Base-by-base conservation (phyloP, 2,797 vertebrate species). In the Benthosema pterotum region DNA sequence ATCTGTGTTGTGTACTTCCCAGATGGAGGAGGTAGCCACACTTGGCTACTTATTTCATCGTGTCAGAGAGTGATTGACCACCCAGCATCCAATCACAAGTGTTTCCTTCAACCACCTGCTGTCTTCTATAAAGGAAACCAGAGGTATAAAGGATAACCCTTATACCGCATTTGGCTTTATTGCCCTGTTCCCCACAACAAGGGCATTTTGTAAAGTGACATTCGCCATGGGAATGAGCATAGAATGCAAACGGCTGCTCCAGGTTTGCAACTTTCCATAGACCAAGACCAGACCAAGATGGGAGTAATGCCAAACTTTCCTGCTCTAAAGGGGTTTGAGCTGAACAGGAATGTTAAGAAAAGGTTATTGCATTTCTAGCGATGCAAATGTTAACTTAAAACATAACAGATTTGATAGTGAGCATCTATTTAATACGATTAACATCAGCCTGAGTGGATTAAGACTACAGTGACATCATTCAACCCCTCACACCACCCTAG, bases 1-100 rank as follows among this genome's bases (percentile, higher is more conserved):
- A 6, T 5, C 47, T 65, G 12, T 9, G 3, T 42, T 68, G 1
- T 72, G 2, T 59, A n/a, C 74, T 74, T 49, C 75, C n/a, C 61
- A 94, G 93, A 90, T 94, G 92, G 93, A 92, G 93, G 63, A 81
- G 90, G 86, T 94, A 93, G 68, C 57, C 51, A 13, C 28, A n/a
- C 16, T 11, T 32, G 28, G n/a, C n/a, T n/a, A n/a, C n/a, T 9
- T 8, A 38, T 43, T 22, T 42, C 2, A 57, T 17, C 55, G 43
- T 55, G 16, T 12, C 16, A 18, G 42, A 67, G 52, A 67, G 52
- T 52, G 68, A 61, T 46, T 60, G 32, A 57, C 52, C 47, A 32
- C n/a, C 61, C 66, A 65, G 59, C 64, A 54, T 43, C 66, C 59
- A 59, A 53, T 60, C 59, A 42, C 19, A 15, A 12, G 49, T 45